Base-by-base conservation (phyloP, 2,888 invertebrate genomes). In the Caenorhabditis drosophilae region DNA sequence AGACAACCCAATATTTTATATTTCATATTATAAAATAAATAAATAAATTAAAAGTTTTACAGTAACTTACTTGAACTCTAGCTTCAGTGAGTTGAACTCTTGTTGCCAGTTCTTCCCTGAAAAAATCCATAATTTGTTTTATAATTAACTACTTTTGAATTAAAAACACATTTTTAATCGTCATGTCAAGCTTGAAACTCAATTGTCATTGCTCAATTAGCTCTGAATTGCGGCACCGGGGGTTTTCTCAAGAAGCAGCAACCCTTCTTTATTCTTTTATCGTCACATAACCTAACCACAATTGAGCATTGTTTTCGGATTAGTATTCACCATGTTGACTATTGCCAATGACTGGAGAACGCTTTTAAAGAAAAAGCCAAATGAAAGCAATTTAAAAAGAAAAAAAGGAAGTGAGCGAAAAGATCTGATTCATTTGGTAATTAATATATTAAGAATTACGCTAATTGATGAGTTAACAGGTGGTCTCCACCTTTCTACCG, bases 41-140 rank as follows among this genome's bases (percentile, higher is more conserved):
- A n/a, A n/a, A n/a, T n/a, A n/a, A n/a, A n/a, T n/a, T n/a, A n/a
- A n/a, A n/a, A n/a, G n/a, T n/a, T n/a, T n/a, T n/a, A n/a, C n/a
- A n/a, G n/a, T 49, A 51, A 58, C 70, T 57, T 53, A 80, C 80
- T 64, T 83, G 83, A 41, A 83, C 83, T 40, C 83, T 77, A 6
- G 83, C 83, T 56, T 83, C 83, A 9, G 84, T 81, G 44, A 83
- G 70, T 38, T 77, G 73, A n/a, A 83, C 79, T 27, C 78, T 71
- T 38, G 61, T 64, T 15, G 83, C 84, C 57, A 83, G 68, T 55
- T 84, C 83, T 55, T 83, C 83, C 55, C 83, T 83, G 77, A 64
- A 83, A 83, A 45, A 63, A 42, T 48, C 27, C 20, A 31, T 27
- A 46, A 38, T 18, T 27, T 22, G 35, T 40, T 41, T 15, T 57